These are phyloP conservation scores for Dolomedes plantarius DNA, from an alignment of 2,888 invertebrate genomes.

Conservation along the genomic window DNA sequence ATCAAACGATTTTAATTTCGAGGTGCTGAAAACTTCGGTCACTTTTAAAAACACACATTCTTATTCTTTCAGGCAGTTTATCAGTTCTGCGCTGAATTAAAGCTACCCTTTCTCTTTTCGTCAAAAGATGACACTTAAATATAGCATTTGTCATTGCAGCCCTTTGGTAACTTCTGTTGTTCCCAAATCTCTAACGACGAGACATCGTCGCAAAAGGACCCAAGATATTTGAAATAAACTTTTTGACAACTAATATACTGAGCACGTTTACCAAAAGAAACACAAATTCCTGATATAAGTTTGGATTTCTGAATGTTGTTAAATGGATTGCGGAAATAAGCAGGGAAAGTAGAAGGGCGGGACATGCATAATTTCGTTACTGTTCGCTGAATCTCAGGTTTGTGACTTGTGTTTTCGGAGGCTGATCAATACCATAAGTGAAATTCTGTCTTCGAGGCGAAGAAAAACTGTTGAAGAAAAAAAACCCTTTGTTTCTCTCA, in stretches of 20 bases:
- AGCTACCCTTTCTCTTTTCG: neutral
- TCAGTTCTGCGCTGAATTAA: neutral
- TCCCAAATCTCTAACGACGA: too few species aligned
- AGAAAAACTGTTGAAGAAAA: constrained; percentile 16
- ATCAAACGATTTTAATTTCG: too few species aligned
- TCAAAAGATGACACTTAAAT: too few species aligned
- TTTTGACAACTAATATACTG: constrained; percentile 9
- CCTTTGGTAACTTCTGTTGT: too few species aligned
- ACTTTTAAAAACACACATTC: too few species aligned
- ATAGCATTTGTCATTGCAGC: too few species aligned
- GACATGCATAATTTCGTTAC: constrained; percentile 1
- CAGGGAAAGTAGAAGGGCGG: neutral
- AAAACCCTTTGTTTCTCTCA: constrained; percentile 36
- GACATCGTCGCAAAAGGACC: neutral
- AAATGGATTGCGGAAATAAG: constrained; percentile 1
- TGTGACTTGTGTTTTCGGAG: constrained; percentile 18
- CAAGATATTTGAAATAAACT: neutral
- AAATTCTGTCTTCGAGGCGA: constrained; percentile 15
- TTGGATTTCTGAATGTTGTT: constrained; percentile 9
- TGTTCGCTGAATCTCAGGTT: neutral
- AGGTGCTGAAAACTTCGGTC: too few species aligned
- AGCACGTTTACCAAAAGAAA: neutral
- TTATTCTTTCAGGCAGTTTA: neutral
- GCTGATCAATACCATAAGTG: constrained; percentile 37
- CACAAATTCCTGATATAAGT: constrained; percentile 8